phyloP scores from a whole-genome alignment of 2,888 invertebrate genomes.

The Eulithis testata region DNA sequence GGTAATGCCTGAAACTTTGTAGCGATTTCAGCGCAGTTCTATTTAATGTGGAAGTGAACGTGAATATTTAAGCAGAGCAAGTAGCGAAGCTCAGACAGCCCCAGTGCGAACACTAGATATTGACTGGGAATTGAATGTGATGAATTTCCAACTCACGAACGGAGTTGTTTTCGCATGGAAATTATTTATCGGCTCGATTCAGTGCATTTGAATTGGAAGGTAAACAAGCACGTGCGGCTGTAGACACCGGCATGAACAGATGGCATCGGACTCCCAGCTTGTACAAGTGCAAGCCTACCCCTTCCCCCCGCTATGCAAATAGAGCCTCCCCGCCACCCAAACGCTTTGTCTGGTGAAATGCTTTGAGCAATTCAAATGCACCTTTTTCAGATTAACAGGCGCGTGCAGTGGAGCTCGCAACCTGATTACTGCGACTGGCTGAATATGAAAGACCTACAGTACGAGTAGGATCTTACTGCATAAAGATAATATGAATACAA shows the following conservation, averaged over 20 bases:
- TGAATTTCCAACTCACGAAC: background rate
- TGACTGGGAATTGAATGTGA: no score
- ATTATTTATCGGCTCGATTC: constrained; percentile 12
- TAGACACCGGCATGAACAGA: background rate
- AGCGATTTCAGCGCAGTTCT: no score
- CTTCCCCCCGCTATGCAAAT: background rate
- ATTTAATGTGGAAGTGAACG: no score
- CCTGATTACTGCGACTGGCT: background rate
- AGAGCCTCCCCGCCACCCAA: constrained; percentile 1
- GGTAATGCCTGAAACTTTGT: no score
- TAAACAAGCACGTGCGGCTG: constrained; percentile 12
- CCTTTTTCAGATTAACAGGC: constrained; percentile 3
- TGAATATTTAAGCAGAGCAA: no score
- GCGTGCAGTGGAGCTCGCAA: background rate
- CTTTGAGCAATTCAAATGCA: constrained; percentile 17
- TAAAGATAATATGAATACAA: no score
- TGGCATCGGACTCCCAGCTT: background rate
- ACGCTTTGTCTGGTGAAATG: constrained; percentile 8
- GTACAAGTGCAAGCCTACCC: background rate
- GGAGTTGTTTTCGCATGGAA: background rate
- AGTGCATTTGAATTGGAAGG: constrained; percentile 8
- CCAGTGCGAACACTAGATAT: no score
- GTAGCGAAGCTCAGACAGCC: no score
- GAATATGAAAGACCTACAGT: no score
- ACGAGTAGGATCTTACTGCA: no score